Evolutionary conservation across 2,888 invertebrate species (phyloP).

Genomic region (Lithodes maja): DNA sequence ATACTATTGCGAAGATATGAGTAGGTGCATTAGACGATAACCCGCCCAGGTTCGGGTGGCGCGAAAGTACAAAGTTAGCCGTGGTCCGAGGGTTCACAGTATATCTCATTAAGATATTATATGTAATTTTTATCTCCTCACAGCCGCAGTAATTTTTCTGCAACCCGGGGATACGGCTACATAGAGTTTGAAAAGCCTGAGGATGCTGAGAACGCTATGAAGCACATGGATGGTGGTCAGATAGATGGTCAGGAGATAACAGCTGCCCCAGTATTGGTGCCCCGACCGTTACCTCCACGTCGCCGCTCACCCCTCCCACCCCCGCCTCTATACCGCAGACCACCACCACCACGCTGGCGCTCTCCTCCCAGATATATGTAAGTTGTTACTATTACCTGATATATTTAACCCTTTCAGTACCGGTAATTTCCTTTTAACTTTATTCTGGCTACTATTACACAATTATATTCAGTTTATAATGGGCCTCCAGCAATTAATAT

Average conservation of each 20-base stretch:
- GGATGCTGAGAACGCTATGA: constrained; percentile 98
- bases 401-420: no score
- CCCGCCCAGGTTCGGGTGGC: no score
- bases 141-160: constrained; percentile 85
- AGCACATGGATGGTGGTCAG: constrained; percentile 98
- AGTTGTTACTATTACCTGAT: no score
- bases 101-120: no score
- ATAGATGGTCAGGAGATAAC: constrained; percentile 97
- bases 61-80: no score
- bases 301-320: constrained; percentile 67
- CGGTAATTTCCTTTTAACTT: no score
- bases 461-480: no score
- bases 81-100: no score
- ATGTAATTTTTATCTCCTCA: not conserved
- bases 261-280: constrained; percentile 91
- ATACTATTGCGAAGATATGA: no score
- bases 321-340: constrained; percentile 45
- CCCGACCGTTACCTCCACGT: constrained; percentile 71
- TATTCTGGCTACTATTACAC: no score
- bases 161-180: constrained; percentile 95
- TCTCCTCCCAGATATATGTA: constrained; percentile 72
- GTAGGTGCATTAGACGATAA: no score
- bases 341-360: constrained; percentile 76
- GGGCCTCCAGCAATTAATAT: no score
- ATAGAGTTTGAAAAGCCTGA: constrained; percentile 95